phyloP scores from a whole-genome alignment of 2,113 vertebrate species.

The Calidris pugnax region DNA sequence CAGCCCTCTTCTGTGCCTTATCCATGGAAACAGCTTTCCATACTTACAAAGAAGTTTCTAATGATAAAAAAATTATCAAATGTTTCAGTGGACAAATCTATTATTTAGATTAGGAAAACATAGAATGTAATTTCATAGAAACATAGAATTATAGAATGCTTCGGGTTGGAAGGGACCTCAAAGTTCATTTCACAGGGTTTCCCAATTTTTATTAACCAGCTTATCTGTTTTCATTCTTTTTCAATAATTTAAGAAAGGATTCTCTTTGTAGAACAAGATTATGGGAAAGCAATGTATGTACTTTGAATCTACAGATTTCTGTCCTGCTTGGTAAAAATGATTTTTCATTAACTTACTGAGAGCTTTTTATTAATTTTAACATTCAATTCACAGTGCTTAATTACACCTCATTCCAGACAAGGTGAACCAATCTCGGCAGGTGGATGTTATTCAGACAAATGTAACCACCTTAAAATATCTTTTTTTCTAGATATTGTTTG shows the following conservation, averaged over 20 bases:
- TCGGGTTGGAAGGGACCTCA: no score
- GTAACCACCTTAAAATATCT: not conserved
- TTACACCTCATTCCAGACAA: not conserved
- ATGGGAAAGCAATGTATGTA: not conserved
- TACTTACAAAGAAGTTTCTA: not conserved
- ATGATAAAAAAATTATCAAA: not conserved
- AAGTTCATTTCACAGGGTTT: not conserved
- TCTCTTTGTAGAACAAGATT: not conserved
- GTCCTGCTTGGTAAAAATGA: not conserved
- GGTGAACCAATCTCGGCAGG: not conserved
- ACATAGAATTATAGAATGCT: no score
- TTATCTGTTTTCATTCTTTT: not conserved
- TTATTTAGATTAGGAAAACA: not conserved
- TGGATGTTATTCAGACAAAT: not conserved
- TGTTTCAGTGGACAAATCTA: not conserved
- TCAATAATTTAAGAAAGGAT: not conserved
- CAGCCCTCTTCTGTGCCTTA: not conserved
- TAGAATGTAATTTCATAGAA: not conserved
- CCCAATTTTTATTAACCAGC: not conserved
- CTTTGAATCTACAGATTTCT: not conserved
- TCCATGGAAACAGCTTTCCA: not conserved
- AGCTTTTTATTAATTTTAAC: conserved; percentile 7
- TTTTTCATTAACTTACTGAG: not conserved
- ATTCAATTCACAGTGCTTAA: not conserved
- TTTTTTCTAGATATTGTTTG: not conserved